phyloP scores from a whole-genome alignment of 1,140 invertebrate species.

The Solenopsis invicta region DNA sequence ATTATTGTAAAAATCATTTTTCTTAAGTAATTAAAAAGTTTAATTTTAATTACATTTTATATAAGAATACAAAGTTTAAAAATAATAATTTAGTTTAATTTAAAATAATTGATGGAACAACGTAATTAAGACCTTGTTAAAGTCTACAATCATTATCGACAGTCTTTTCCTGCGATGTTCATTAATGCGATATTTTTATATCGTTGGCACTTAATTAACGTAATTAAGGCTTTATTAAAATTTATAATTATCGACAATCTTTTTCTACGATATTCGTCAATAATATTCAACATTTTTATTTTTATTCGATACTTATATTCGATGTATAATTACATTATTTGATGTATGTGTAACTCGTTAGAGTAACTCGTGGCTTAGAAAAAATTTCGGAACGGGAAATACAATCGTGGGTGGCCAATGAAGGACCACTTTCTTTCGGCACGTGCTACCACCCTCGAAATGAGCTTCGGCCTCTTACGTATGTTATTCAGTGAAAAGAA shows the following conservation, averaged over 20 bases:
- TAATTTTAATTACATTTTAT: neutral
- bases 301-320: neutral
- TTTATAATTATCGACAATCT: neutral
- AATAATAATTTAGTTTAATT: conserved; percentile 5
- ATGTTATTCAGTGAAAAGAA: conserved; percentile 75
- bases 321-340: neutral
- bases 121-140: neutral
- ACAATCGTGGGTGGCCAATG: conserved; percentile 52
- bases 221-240: neutral
- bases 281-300: neutral
- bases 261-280: neutral
- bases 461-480: conserved; percentile 67
- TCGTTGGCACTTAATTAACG: neutral
- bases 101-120: neutral
- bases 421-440: conserved; percentile 69
- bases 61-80: neutral
- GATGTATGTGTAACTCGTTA: neutral
- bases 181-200: neutral
- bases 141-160: neutral
- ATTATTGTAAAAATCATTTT: neutral
- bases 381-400: conserved; percentile 3
- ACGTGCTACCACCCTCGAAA: conserved; percentile 74
- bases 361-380: neutral
- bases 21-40: neutral
- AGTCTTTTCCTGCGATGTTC: neutral